Evolutionary conservation across 2,113 vertebrate species (phyloP), one percentile per base, ranked within the genome.

Genomic region (Elephantulus edwardii): DNA sequence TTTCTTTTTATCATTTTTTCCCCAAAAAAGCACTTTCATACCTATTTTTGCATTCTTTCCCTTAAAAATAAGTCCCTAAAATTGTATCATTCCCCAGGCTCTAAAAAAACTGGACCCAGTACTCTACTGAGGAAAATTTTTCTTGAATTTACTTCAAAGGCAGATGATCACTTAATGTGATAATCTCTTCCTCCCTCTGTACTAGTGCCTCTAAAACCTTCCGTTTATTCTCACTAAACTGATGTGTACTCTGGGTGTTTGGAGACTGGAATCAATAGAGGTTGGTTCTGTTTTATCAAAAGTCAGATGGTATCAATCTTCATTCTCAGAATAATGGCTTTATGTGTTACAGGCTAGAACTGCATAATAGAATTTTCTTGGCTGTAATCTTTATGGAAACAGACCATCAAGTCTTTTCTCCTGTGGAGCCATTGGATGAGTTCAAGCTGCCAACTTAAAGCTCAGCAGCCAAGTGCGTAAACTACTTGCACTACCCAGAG

Each of bases 161-260:
- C 66, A 62, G 64, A 50, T 60, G 74, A 86, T 64, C 44, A 64
- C 4, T 66, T 86, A 68, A 56, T 71, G 24, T 52, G 50, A 3
- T 68, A 22, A 4, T 17, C 38, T 68, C 64, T 38, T 62, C 44
- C 38, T 82, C 88, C 71, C 54, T 90, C n/a, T 76, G 88, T 89
- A 40, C 24, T 44, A 89, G 42, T 77, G 88, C 4, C 7, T 17
- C 44, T 83, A 86, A n/a, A n/a, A 85, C 52, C 33, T 30, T 28
- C 16, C 82, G 16, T 64, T 87, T 79, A 79, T 83, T 91, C 42
- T 83, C 52, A 90, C n/a, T 38, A 56, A 85, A 84, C 22, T 86
- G 46, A 56, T 11, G 66, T 38, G 66, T 38, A 35, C 20, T 38
- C n/a, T 68, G 66, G 35, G 66, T 22, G 19, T 35, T 38, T 68